These are phyloP conservation scores for Solea senegalensis DNA, from an alignment of 2,113 vertebrate species.

Conservation along the genomic window DNA sequence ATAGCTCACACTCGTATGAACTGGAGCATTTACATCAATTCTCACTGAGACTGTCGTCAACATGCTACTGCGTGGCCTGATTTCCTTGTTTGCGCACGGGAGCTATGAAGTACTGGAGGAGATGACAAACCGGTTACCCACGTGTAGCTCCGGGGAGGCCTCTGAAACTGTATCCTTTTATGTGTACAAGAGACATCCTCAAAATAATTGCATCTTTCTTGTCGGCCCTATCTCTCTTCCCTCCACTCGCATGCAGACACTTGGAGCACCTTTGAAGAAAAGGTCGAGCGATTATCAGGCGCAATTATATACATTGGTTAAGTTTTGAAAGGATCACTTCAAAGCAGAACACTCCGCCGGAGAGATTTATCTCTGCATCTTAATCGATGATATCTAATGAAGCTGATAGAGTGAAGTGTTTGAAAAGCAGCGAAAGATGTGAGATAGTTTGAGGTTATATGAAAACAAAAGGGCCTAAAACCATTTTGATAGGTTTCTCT, in stretches of 20 bases:
- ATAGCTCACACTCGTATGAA: conserved; percentile 65
- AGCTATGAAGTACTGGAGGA: conserved; percentile 49
- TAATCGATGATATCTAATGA: conserved; percentile 46
- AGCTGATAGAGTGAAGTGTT: conserved; percentile 25
- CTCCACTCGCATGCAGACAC: conserved; percentile 22
- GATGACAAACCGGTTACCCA: conserved; percentile 60
- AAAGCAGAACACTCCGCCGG: conserved; percentile 31
- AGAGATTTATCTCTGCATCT: conserved; percentile 24
- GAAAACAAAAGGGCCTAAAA: too few species aligned
- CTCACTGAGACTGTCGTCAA: conserved; percentile 43
- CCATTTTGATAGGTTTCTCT: too few species aligned
- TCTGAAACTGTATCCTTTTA: conserved; percentile 55
- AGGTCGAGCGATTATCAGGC: conserved; percentile 41
- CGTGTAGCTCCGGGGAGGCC: conserved; percentile 51
- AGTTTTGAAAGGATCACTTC: conserved; percentile 20
- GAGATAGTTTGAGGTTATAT: too few species aligned
- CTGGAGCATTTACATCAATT: conserved; percentile 57
- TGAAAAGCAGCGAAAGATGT: too few species aligned
- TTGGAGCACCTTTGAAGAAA: conserved; percentile 36
- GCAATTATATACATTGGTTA: conserved; percentile 26
- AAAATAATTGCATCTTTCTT: conserved; percentile 66
- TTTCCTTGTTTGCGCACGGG: conserved; percentile 34
- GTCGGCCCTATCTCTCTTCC: conserved; percentile 39
- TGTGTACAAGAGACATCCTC: conserved; percentile 63
- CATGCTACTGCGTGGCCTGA: conserved; percentile 43